Evolutionary conservation across 2,113 vertebrate genomes (phyloP), one percentile per base, ranked within the genome.

Genomic region (Pseudorhombus dupliciocellatus): DNA sequence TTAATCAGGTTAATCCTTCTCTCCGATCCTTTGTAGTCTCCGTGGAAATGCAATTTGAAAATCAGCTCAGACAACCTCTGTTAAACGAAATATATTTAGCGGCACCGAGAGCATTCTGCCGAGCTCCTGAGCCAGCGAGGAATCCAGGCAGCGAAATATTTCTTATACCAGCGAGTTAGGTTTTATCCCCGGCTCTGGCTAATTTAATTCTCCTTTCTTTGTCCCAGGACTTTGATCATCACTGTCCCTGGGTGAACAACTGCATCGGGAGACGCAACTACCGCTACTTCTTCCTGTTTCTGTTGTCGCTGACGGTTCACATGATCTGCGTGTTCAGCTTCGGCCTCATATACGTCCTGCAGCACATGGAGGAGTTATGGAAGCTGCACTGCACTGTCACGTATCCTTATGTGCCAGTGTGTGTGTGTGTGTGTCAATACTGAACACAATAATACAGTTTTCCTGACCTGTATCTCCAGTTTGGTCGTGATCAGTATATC

Each of bases 241-340:
- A 99, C 91, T 99, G 97, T 82, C 97, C 97, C 2, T 94, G 93
- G 93, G 92, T 94, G 65, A 94, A 94, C 86, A 94, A 94, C 89
- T 94, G 92, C 84, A 98, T 98, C 18, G 97, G 97, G 75, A 94
- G 96, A 72, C 93, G 97, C 75, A 99, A 99, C 94, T 99, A 99
- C 87, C 96, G 97, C 73, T 98, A 97, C 91, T 99, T 99, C 92
- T 98, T 99, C 90, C 94, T 98, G 78, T 99, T 99, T 87, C 92
- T 99, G 89, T 84, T 98, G 84, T 98, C 97, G 1, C 93, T 99
- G 65, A 96, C 96, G 1, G 84, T 93, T 0, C 97, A 98, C 89
- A 98, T 99, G 95, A 91, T 97, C 30, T 93, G 91, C 2, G 95
- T 99, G 12, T 97, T 99, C 73, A 93, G 92, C 77, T 97, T 97